These are phyloP conservation scores for Gadopsis marmoratus DNA, from an alignment of 2,797 vertebrate genomes.

Conservation along the genomic window DNA sequence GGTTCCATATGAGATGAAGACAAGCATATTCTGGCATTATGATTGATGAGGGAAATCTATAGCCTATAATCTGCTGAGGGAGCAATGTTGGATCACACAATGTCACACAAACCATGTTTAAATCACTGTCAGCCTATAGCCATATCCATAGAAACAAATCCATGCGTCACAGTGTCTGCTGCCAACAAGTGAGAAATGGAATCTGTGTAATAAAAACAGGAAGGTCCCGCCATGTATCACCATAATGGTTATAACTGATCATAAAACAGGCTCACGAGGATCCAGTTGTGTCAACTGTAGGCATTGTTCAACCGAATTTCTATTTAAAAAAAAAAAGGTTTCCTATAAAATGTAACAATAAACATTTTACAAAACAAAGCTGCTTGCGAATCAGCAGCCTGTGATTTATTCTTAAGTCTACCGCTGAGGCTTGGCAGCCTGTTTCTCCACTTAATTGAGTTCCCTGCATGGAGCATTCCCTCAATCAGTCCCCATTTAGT, in stretches of 20 bases:
- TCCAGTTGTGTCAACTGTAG: conserved; percentile 46
- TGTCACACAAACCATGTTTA: conserved; percentile 70
- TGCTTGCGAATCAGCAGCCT: conserved; percentile 37
- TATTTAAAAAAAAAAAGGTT: conserved; percentile 23
- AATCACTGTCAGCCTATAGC: conserved; percentile 69
- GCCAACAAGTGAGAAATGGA: conserved; percentile 42
- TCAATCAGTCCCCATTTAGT: conserved; percentile 45
- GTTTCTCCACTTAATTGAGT: conserved; percentile 62
- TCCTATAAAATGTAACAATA: conserved; percentile 29
- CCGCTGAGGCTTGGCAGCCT: conserved; percentile 46
- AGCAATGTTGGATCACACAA: conserved; percentile 61
- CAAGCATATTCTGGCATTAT: conserved; percentile 53
- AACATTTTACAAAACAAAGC: conserved; percentile 53
- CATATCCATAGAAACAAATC: conserved; percentile 63
- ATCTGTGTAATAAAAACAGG: conserved; percentile 65
- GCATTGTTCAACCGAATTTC: conserved; percentile 19
- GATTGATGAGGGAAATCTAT: conserved; percentile 73
- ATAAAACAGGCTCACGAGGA: conserved; percentile 61
- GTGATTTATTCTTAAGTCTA: conserved; percentile 59
- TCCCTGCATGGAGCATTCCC: conserved; percentile 48
- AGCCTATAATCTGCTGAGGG: conserved; percentile 71
- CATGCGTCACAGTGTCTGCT: conserved; percentile 39
- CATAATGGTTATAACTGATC: conserved; percentile 28
- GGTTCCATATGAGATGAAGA: conserved; percentile 64
- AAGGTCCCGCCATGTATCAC: conserved; percentile 59